A percentile compares a stretch with the other conserved stretches of the same genome.
Conservation (phyloP, 1,140 invertebrate genomes). For the Bombus superbus region DNA sequence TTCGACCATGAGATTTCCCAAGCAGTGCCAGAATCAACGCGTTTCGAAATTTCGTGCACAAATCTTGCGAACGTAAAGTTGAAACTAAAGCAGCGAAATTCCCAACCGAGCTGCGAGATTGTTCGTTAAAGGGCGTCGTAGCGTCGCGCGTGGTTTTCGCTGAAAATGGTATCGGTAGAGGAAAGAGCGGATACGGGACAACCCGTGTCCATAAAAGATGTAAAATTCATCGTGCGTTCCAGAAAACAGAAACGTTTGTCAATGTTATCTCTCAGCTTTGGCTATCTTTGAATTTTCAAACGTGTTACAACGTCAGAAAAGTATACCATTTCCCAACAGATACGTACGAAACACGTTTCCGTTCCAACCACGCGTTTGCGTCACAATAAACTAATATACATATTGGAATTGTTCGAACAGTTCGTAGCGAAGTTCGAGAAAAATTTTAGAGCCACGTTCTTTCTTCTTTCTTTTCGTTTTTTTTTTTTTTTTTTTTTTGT, state of each 20-base stretch:
- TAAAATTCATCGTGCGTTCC: background rate
- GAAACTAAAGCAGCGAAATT: background rate
- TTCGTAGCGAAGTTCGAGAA: background rate
- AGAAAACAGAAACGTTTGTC: background rate
- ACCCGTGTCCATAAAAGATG: background rate
- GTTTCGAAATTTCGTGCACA: background rate
- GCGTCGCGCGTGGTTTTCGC: background rate
- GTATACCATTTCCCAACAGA: background rate
- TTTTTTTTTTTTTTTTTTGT: no score
- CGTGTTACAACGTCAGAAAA: rapidly evolving
- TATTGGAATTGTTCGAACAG: background rate
- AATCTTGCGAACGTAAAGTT: background rate
- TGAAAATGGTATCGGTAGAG: background rate
- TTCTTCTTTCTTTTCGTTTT: no score
- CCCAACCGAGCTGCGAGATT: background rate
- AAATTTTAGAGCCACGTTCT: background rate
- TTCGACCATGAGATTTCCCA: background rate
- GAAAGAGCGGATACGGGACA: no score
- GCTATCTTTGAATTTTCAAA: background rate
- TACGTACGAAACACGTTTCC: background rate
- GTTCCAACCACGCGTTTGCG: background rate
- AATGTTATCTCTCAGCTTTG: background rate
- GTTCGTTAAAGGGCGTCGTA: background rate
- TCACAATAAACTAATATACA: background rate
- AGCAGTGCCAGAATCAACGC: background rate